Percentiles rank a stretch among this genome's conserved stretches.
These are phyloP conservation scores for Macaria liturata DNA, from an alignment of 2,888 invertebrate species.

Conservation along the genomic window DNA sequence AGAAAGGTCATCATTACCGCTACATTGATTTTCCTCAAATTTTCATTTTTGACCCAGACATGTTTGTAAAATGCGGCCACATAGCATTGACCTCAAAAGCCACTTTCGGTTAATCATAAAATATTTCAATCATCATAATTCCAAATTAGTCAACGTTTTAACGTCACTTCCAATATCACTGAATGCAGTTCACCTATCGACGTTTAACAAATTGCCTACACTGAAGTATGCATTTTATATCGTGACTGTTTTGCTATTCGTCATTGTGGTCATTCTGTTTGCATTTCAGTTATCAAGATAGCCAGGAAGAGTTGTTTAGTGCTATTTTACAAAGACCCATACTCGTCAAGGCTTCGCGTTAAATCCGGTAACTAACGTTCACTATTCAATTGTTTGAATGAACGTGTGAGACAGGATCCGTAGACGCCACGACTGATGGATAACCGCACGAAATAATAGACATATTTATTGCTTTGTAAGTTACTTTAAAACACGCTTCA, in stretches of 20 bases:
- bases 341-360: constrained; percentile 61
- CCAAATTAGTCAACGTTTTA: constrained; percentile 16
- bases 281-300: constrained; percentile 65
- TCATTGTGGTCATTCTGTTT: constrained; percentile 61
- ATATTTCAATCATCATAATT: constrained; percentile 20
- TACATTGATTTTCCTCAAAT: constrained; percentile 23
- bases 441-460: constrained; percentile 14
- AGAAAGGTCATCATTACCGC: constrained; percentile 28
- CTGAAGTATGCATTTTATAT: constrained; percentile 27
- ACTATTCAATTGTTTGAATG: constrained; percentile 30
- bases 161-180: constrained; percentile 17
- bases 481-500: neutral
- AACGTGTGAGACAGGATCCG: constrained; percentile 34
- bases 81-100: constrained; percentile 33
- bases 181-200: constrained; percentile 15
- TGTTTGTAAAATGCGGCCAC: constrained; percentile 18
- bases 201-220: constrained; percentile 2
- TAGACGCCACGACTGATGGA: constrained; percentile 23
- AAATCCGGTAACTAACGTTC: constrained; percentile 42
- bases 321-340: constrained; percentile 56
- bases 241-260: constrained; percentile 64
- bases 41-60: constrained; percentile 29
- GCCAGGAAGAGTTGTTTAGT: constrained; percentile 60
- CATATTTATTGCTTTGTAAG: constrained; percentile 9
- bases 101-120: constrained; percentile 28